A percentile compares a stretch with the other conserved stretches of the same genome.
Evolutionary conservation across 2,797 vertebrate genomes (phyloP).

Genomic region (Periparus ater): DNA sequence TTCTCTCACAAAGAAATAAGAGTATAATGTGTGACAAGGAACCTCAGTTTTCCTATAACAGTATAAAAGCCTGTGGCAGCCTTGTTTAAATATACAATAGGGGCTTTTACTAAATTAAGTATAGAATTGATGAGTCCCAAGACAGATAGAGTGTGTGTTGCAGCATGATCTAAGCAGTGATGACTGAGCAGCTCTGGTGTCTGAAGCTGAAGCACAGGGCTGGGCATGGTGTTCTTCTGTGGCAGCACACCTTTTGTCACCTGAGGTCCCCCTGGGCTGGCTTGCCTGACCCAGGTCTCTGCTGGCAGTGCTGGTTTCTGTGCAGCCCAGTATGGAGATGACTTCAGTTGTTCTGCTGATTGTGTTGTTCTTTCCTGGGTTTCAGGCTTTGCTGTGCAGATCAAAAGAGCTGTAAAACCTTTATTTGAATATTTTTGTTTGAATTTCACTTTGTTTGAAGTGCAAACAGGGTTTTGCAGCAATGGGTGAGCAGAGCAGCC

Average conservation of each 20-base stretch:
- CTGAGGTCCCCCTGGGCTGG: neutral
- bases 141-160: neutral
- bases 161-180: neutral
- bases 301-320: neutral
- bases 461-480: neutral
- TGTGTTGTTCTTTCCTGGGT: neutral
- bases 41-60: neutral
- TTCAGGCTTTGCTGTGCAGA: neutral
- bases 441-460: no score
- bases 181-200: neutral
- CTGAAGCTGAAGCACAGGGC: neutral
- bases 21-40: neutral
- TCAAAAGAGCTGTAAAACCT: neutral
- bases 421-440: neutral
- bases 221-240: neutral
- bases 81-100: neutral
- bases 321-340: neutral
- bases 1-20: neutral
- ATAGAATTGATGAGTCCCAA: neutral
- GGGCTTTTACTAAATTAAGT: neutral
- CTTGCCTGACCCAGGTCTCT: neutral
- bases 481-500: neutral
- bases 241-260: neutral
- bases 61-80: neutral
- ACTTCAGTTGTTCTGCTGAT: neutral